phyloP scores from a whole-genome alignment of 1,140 invertebrate genomes.

The Rhopalosiphum maidis region DNA sequence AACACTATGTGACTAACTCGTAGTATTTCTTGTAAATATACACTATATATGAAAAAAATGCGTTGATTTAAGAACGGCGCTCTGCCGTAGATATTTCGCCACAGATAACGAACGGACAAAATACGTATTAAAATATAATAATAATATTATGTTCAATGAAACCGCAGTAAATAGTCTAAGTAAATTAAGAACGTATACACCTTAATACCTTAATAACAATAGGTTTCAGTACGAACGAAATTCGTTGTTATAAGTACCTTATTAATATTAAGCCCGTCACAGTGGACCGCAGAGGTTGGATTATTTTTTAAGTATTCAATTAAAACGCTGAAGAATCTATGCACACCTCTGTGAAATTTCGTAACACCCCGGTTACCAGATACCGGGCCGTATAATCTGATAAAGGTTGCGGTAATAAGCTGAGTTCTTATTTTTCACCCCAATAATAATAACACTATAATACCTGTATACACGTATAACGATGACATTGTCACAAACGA shows the following conservation, averaged over 20 bases:
- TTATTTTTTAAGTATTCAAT: constrained; percentile 26
- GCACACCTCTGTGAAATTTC: background rate
- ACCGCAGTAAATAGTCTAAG: background rate
- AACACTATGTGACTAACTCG: too few species aligned
- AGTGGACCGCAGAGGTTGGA: background rate
- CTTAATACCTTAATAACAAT: background rate
- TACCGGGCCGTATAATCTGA: background rate
- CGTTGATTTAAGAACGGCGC: too few species aligned
- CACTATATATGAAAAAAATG: too few species aligned
- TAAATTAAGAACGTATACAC: background rate
- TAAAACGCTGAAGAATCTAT: background rate
- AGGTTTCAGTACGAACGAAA: background rate
- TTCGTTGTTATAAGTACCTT: background rate
- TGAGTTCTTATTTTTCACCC: background rate
- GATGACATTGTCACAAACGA: background rate
- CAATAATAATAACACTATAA: background rate
- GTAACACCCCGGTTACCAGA: background rate
- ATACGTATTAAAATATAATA: background rate
- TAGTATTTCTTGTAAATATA: too few species aligned
- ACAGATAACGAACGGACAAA: background rate
- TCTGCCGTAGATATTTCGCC: too few species aligned
- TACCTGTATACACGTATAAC: background rate
- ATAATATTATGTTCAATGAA: background rate
- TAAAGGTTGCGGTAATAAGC: background rate
- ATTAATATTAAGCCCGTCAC: background rate